phyloP scores from a whole-genome alignment of 2,797 vertebrate genomes.

The Argentina silus region DNA sequence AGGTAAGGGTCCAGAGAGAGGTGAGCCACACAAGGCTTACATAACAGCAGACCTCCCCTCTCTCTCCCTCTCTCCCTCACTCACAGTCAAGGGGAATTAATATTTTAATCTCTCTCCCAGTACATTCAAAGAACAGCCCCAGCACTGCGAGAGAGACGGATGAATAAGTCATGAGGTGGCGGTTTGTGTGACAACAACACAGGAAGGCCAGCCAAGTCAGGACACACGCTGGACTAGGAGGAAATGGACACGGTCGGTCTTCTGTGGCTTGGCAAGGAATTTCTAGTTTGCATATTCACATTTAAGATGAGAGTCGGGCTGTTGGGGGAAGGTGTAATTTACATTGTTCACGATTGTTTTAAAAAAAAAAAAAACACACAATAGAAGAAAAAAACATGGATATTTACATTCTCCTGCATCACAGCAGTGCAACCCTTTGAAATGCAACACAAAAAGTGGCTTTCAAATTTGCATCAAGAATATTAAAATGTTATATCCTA shows the following conservation, averaged over 20 bases:
- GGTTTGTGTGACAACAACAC: conserved; percentile 68
- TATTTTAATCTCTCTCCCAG: conserved; percentile 69
- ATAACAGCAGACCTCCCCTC: conserved; percentile 51
- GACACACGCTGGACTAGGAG: background rate
- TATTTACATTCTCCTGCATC: no score
- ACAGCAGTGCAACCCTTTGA: background rate
- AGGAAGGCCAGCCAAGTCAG: conserved; percentile 45
- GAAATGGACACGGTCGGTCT: background rate
- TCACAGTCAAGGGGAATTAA: conserved; percentile 62
- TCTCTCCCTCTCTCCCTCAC: conserved; percentile 33
- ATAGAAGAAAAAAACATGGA: no score
- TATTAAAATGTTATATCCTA: background rate
- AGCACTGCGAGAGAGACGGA: conserved; percentile 46
- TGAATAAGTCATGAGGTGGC: conserved; percentile 76
- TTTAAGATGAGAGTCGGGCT: background rate
- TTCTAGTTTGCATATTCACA: background rate
- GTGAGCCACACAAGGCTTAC: conserved; percentile 50
- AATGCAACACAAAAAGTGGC: background rate
- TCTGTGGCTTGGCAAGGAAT: background rate
- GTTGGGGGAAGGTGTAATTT: background rate
- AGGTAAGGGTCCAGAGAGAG: conserved; percentile 26
- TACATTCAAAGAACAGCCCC: conserved; percentile 55
- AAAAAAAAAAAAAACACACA: no score
- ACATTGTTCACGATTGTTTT: background rate
- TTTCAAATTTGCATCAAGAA: background rate